A percentile compares a stretch with the other conserved stretches of the same genome.
phyloP scores from a whole-genome alignment of 35 echinoderm and acorn worm genomes.

The Lytechinus variegatus region DNA sequence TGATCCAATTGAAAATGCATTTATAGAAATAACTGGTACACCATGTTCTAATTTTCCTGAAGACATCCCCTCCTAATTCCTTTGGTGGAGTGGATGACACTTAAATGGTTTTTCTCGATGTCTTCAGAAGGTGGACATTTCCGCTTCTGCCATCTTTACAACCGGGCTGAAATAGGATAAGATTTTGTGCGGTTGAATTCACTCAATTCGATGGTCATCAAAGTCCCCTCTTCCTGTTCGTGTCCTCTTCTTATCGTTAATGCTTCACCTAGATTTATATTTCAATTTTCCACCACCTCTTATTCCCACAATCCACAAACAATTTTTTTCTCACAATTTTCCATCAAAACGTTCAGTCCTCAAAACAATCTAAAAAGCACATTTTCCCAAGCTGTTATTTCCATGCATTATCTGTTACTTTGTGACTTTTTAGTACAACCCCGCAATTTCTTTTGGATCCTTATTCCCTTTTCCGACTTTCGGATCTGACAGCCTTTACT shows the following conservation, averaged over 20 bases:
- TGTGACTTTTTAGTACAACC: too few relatives aligned
- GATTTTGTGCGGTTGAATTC: constrained; percentile 8
- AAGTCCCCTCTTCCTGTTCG: background rate
- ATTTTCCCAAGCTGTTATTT: too few relatives aligned
- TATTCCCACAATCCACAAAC: background rate
- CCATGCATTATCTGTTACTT: too few relatives aligned
- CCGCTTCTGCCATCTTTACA: background rate
- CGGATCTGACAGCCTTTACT: too few relatives aligned
- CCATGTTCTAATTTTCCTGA: background rate
- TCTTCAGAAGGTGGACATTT: background rate
- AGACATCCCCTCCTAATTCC: background rate
- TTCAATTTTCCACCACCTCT: background rate
- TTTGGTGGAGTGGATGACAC: constrained; percentile 9
- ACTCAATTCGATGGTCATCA: background rate
- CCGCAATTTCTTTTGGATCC: too few relatives aligned
- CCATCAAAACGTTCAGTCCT: too few relatives aligned
- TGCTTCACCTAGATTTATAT: background rate
- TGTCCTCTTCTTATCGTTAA: background rate
- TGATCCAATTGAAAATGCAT: constrained; percentile 3
- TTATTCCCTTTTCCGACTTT: too few relatives aligned
- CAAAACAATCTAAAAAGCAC: too few relatives aligned
- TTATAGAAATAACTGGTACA: background rate
- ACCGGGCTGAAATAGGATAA: background rate
- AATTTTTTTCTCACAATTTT: background rate
- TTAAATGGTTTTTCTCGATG: background rate